Base-by-base conservation (phyloP, 1,140 invertebrate species). In the Zaprionus kolodkinae region DNA sequence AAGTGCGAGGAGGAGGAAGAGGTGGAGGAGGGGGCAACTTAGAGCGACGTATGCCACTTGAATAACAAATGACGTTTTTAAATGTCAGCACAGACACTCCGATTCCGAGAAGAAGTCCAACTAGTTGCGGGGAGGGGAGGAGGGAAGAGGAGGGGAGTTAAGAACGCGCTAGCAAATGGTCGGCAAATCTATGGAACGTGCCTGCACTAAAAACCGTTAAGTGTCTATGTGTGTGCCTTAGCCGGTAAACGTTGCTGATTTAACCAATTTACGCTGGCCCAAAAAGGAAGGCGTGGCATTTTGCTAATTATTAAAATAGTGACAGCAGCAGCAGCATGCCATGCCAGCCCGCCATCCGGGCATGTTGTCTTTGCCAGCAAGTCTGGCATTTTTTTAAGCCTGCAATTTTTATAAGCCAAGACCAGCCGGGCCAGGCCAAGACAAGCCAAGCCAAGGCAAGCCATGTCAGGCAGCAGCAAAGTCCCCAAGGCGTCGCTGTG, bases 21-120 rank as follows among this genome's bases (percentile, higher is more conserved):
- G 21, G 21, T 1, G 21, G 21, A 21, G 21, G 21, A 21, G 21
- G 21, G 9, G 65, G 83, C 72, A 83, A 88, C 84, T 86, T 85
- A 81, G 82, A 86, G 82, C 82, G 72, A 85, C 85, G 85, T 89
- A 88, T 88, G 84, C 84, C 85, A 88, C 84, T 88, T 89, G 84
- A 88, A 88, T 88, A 88, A 84, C 84, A 89, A 88, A 88, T 88
- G 85, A 78, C 81, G 60, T 88, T 87, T 88, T 87, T 88, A 88
- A 89, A 89, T 88, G 84, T 79, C 81, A 89, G 66, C 64, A 54
- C 68, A 66, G 67, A 75, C 33, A 55, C 33, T 59, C 17, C 54
- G 25, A 62, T 55, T 71, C 64, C 60, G 69, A 75, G 66, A 69
- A 21, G 21, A 36, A 54, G 59, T 36, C 38, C 25, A 33, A 61